phyloP scores from a whole-genome alignment of 2,888 invertebrate species.

The Cephus pulcher region DNA sequence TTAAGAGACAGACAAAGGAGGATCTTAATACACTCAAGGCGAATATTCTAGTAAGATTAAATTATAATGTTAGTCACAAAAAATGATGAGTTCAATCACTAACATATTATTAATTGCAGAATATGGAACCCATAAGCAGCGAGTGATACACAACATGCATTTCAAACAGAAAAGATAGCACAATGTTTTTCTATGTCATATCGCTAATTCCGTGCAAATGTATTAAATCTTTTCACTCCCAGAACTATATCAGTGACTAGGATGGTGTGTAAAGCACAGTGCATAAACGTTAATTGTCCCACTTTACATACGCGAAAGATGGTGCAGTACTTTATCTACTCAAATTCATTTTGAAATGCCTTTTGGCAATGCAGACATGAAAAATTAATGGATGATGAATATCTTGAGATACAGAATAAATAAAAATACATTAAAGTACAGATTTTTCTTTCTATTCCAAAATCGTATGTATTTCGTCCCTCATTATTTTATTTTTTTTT shows the following conservation, averaged over 20 bases:
- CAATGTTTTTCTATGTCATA: too few relatives aligned
- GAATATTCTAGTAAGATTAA: background rate
- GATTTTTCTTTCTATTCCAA: background rate
- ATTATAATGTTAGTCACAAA: background rate
- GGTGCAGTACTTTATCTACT: background rate
- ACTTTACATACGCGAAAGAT: background rate
- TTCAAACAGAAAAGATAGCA: too few relatives aligned
- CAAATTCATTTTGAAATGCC: background rate
- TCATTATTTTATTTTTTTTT: background rate
- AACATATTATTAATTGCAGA: background rate
- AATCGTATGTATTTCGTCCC: background rate
- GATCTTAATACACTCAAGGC: slow-evolving; percentile 28
- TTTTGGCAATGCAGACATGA: background rate
- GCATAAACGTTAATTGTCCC: background rate
- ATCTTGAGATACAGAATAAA: background rate
- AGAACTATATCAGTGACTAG: too few relatives aligned
- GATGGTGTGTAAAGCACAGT: too few relatives aligned
- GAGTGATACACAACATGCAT: background rate
- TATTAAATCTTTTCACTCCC: too few relatives aligned
- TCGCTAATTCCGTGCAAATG: too few relatives aligned
- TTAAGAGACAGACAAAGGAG: slow-evolving; percentile 37
- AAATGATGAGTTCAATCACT: background rate
- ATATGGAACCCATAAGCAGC: background rate
- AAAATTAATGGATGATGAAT: background rate
- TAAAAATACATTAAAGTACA: background rate